phyloP scores from a whole-genome alignment of 1,140 invertebrate species.

The Zaprionus ghesquierei region DNA sequence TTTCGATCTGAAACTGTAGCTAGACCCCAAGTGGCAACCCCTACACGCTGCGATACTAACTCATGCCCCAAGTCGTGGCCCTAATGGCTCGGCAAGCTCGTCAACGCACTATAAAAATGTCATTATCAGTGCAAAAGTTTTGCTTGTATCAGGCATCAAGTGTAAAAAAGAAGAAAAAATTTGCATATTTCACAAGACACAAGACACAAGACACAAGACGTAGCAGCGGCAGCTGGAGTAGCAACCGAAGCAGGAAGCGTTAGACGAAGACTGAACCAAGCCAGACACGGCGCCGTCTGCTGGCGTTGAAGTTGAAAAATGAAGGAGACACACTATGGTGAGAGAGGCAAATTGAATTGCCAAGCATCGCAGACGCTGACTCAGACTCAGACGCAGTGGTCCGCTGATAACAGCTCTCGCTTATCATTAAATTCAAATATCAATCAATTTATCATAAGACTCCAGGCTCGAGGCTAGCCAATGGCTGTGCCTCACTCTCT shows the following conservation, averaged over 20 bases:
- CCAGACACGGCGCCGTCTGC: slow-evolving; percentile 43
- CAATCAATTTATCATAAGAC: slow-evolving; percentile 79
- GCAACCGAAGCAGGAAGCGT: neutral
- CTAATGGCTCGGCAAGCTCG: slow-evolving; percentile 65
- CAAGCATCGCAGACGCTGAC: slow-evolving; percentile 42
- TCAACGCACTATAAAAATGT: slow-evolving; percentile 81
- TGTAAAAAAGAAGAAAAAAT: slow-evolving; percentile 61
- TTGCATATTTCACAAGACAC: slow-evolving; percentile 70
- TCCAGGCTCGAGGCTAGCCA: neutral
- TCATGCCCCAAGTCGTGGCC: slow-evolving; percentile 21
- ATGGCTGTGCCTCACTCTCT: neutral
- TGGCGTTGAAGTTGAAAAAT: slow-evolving; percentile 77
- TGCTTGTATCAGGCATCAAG: slow-evolving; percentile 58
- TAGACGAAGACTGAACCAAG: neutral
- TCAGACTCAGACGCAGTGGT: slow-evolving; percentile 4
- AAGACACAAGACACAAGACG: slow-evolving; percentile 38
- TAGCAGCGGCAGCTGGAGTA: slow-evolving; percentile 2
- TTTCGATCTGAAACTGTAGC: slow-evolving; percentile 9
- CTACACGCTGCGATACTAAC: slow-evolving; percentile 17
- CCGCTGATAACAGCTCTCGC: slow-evolving; percentile 29
- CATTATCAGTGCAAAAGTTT: slow-evolving; percentile 77
- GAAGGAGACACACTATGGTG: slow-evolving; percentile 27
- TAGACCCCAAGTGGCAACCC: neutral
- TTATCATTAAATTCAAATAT: slow-evolving; percentile 81
- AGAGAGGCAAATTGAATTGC: slow-evolving; percentile 67